Evolutionary conservation across 2,797 vertebrate genomes (phyloP).

Genomic region (Emys orbicularis): DNA sequence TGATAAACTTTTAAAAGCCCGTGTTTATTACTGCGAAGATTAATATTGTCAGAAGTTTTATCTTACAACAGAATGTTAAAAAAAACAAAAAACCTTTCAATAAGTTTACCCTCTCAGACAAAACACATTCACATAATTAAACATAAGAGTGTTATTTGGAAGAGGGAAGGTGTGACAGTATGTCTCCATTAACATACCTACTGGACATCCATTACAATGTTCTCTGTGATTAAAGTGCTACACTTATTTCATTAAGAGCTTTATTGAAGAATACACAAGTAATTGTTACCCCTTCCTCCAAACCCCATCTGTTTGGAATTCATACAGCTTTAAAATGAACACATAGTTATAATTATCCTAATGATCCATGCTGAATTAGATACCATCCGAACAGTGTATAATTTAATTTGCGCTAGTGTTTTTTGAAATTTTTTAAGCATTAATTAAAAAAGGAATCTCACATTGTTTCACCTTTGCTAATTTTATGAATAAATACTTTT

Average conservation of each 20-base stretch:
- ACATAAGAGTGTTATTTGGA: background rate
- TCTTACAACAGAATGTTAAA: constrained; percentile 3
- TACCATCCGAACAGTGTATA: constrained; percentile 37
- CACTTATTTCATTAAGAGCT: constrained; percentile 55
- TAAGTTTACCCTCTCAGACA: constrained; percentile 15
- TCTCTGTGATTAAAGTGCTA: background rate
- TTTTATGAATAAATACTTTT: constrained; percentile 26
- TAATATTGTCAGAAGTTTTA: constrained; percentile 34
- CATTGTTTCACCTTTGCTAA: constrained; percentile 39
- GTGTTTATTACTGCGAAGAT: constrained; percentile 26
- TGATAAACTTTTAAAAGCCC: constrained; percentile 2
- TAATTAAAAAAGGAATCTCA: background rate
- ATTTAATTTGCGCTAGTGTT: background rate
- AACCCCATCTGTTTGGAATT: constrained; percentile 68
- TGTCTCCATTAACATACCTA: constrained; percentile 13
- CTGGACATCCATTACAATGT: constrained; percentile 39
- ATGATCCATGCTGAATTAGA: constrained; percentile 56
- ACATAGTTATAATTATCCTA: constrained; percentile 68
- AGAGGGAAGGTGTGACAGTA: background rate
- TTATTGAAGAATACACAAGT: constrained; percentile 33
- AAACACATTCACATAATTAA: constrained; percentile 40
- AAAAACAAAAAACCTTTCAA: background rate
- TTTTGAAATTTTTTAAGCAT: background rate
- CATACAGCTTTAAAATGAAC: constrained; percentile 57
- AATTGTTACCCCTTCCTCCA: constrained; percentile 43